Evolutionary conservation across 2,113 vertebrate genomes (phyloP).

Genomic region (Hippocampus comes): DNA sequence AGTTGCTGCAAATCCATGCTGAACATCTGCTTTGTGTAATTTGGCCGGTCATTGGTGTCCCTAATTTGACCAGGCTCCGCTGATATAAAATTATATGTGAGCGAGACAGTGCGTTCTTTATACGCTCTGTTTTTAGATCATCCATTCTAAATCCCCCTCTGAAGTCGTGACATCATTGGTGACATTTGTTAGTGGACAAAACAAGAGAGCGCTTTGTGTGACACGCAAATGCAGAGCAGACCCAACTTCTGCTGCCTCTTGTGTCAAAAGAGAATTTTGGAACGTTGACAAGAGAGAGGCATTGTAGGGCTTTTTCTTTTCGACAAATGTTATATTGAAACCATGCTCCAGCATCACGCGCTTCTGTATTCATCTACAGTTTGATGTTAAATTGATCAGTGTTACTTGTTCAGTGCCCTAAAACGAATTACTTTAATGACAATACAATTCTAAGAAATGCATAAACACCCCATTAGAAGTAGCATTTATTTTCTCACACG

Average conservation of each 20-base stretch:
- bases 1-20: slow-evolving; percentile 36
- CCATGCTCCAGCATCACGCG: slow-evolving; percentile 2
- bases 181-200: slow-evolving; percentile 53
- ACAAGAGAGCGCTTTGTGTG: slow-evolving; percentile 59
- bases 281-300: slow-evolving; percentile 13
- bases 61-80: slow-evolving; percentile 23
- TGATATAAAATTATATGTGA: slow-evolving; percentile 1
- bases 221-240: slow-evolving; percentile 30
- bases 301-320: background rate
- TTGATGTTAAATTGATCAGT: background rate
- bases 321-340: slow-evolving; percentile 29
- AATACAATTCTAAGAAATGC: no score
- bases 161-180: slow-evolving; percentile 54
- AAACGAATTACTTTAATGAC: no score
- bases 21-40: slow-evolving; percentile 32
- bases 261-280: slow-evolving; percentile 24
- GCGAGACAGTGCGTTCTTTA: slow-evolving; percentile 19
- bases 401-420: background rate
- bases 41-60: slow-evolving; percentile 22
- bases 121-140: slow-evolving; percentile 37
- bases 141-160: slow-evolving; percentile 41
- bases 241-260: slow-evolving; percentile 24
- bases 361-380: slow-evolving; percentile 5
- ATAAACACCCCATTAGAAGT: no score
- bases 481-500: no score